A percentile compares a stretch with the other conserved stretches of the same genome.
Conservation (phyloP, 1,140 invertebrate genomes). For the Eupeodes corollae region DNA sequence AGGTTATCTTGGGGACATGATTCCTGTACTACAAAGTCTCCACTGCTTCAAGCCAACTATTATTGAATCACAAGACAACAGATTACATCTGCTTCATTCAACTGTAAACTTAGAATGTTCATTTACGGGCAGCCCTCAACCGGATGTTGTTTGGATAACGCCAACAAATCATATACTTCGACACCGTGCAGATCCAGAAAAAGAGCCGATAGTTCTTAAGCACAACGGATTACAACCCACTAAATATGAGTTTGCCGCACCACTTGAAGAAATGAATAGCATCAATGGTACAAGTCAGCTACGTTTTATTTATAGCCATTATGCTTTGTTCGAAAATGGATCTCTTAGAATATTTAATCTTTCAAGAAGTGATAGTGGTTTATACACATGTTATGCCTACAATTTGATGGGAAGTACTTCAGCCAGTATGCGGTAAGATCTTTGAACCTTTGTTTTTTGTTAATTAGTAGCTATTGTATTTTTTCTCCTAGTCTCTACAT, state of each 20-base stretch:
- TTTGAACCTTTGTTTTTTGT: not conserved
- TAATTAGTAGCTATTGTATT: not conserved
- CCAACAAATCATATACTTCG: slow-evolving; percentile 46
- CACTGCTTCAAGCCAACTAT: slow-evolving; percentile 56
- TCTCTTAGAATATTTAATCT: slow-evolving; percentile 54
- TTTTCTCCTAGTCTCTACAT: slow-evolving; percentile 49
- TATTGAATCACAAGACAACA: slow-evolving; percentile 44
- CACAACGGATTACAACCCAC: slow-evolving; percentile 19
- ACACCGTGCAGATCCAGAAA: slow-evolving; percentile 56
- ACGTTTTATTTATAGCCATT: slow-evolving; percentile 24
- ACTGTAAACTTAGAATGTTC: slow-evolving; percentile 66
- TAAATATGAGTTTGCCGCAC: slow-evolving; percentile 19
- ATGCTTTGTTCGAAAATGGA: slow-evolving; percentile 52
- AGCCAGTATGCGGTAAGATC: slow-evolving; percentile 44
- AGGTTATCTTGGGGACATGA: slow-evolving; percentile 51
- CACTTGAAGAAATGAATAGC: slow-evolving; percentile 24
- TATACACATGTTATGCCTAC: slow-evolving; percentile 74
- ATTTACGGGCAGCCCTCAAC: slow-evolving; percentile 61
- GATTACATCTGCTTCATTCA: slow-evolving; percentile 48
- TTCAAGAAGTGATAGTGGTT: slow-evolving; percentile 66
- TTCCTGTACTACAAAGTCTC: slow-evolving; percentile 51
- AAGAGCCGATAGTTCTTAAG: slow-evolving; percentile 28
- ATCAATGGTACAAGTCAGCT: slow-evolving; percentile 16
- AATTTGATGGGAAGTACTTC: slow-evolving; percentile 71
- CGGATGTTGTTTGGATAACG: slow-evolving; percentile 77